These are phyloP conservation scores for Varecia variegata DNA, from an alignment of 2,797 vertebrate genomes.

Conservation along the genomic window DNA sequence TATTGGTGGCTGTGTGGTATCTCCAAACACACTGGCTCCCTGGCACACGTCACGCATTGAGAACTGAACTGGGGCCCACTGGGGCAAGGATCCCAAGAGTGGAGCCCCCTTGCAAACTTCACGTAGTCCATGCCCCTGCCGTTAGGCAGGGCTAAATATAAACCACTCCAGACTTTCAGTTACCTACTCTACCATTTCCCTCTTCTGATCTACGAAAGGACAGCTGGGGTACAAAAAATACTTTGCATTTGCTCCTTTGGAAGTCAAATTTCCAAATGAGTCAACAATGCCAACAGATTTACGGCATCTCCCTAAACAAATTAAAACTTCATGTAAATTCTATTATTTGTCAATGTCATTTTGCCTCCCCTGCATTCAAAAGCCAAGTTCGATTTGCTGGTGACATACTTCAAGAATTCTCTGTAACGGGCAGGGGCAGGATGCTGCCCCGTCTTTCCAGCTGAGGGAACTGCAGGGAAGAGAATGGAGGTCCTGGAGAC, in stretches of 20 bases:
- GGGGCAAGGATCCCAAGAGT: background rate
- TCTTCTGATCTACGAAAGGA: slow-evolving; percentile 15
- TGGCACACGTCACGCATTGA: background rate
- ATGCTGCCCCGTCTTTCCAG: background rate
- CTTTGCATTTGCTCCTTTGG: slow-evolving; percentile 56
- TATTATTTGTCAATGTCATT: slow-evolving; percentile 52
- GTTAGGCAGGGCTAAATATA: background rate
- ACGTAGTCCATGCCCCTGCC: background rate
- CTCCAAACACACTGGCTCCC: background rate
- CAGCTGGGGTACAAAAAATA: background rate
- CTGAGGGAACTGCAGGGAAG: background rate
- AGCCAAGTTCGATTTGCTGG: background rate
- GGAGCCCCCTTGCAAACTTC: background rate
- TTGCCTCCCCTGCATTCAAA: slow-evolving; percentile 38
- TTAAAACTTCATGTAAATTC: slow-evolving; percentile 44
- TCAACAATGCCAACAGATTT: slow-evolving; percentile 25
- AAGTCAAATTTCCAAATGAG: slow-evolving; percentile 65
- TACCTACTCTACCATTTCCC: background rate
- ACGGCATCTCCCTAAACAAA: slow-evolving; percentile 48
- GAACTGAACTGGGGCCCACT: background rate
- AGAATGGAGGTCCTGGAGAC: background rate
- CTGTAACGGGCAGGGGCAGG: background rate
- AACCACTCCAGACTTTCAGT: background rate
- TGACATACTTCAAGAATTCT: slow-evolving; percentile 32
- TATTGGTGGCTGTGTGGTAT: background rate